Base-by-base conservation (phyloP, 2,888 invertebrate species). In the Agrochola circellaris region DNA sequence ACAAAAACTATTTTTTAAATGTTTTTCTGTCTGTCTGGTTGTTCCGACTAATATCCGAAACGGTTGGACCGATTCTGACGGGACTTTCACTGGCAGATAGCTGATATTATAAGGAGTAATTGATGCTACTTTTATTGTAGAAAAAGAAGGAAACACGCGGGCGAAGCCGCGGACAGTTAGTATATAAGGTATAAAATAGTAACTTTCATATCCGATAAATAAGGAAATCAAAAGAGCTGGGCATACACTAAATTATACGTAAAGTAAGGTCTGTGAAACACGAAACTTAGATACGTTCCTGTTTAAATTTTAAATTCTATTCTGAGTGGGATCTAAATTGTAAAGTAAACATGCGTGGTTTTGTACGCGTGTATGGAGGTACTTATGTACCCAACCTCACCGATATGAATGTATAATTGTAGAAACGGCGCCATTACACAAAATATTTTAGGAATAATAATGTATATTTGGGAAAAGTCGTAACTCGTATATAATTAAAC, bases 271-370 rank as follows among this genome's bases (percentile, higher is more conserved):
- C 84, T 77, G 81, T 62, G 76, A 71, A 89, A 83, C 79, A 77
- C 73, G 75, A 87, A 90, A 90, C 89, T 85, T 84, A 83, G 82
- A 67, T 75, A 82, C 85, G 84, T 85, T 87, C 85, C 87, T 83
- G 87, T 88, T 90, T 90, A 90, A 90, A 89, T 88, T 89, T 90
- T 90, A 86, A 88, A 89, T 89, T 88, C 83, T 89, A 89, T 90
- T 89, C 84, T 84, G 85, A 86, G 90, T 84, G 80, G 84, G 83
- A 85, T 89, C 83, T 85, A 81, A 88, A 83, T 83, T 89, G 72
- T 84, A 81, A 86, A 84, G 70, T 81, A 83, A 83, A 81, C 82
- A 86, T 77, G 75, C 60, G 85, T 72, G 84, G 85, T 80, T 89
- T 86, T 84, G 70, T 78, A 75, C 23, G 15, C n/a, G n/a, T n/a